Conservation (phyloP, 2,797 vertebrate species). For the Carduelis carduelis region DNA sequence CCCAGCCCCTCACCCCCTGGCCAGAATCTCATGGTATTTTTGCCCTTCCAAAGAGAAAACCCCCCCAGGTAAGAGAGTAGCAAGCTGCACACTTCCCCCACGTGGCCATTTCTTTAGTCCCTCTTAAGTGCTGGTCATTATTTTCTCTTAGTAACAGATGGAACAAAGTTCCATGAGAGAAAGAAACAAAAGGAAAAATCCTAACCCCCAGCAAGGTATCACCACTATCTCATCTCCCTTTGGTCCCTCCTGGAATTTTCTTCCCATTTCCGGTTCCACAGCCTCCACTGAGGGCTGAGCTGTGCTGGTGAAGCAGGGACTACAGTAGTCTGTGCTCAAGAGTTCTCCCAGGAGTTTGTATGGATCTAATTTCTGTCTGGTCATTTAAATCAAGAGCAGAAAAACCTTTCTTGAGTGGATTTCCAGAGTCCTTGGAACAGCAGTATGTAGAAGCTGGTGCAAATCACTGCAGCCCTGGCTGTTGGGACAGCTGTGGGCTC, state of each 20-base stretch:
- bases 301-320: neutral
- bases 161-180: neutral
- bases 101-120: neutral
- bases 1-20: neutral
- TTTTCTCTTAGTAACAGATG: neutral
- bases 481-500: neutral
- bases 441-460: neutral
- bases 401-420: neutral
- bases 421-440: neutral
- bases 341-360: neutral
- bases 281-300: neutral
- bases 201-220: neutral
- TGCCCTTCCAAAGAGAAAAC: neutral
- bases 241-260: neutral
- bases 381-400: neutral
- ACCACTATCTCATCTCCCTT: fast-evolving
- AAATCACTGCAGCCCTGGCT: neutral
- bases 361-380: neutral
- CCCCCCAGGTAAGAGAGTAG: neutral
- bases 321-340: too few species aligned
- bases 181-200: neutral
- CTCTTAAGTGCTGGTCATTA: neutral
- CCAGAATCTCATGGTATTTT: neutral
- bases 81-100: neutral
- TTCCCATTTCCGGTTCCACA: neutral